These are phyloP conservation scores for Bombus confusus DNA, from an alignment of 1,140 invertebrate species.

Conservation along the genomic window DNA sequence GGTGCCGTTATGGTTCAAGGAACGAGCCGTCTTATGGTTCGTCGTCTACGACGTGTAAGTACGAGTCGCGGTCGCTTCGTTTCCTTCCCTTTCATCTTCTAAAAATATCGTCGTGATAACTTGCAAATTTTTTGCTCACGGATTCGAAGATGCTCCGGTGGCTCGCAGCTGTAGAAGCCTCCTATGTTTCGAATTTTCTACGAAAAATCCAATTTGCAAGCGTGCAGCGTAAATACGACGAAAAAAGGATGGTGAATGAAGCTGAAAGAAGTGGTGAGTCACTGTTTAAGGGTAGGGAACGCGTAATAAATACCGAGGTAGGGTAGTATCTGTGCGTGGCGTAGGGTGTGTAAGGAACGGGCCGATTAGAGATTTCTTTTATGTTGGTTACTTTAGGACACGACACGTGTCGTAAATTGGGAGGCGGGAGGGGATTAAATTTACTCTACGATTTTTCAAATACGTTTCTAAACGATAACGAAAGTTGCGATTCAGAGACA, in stretches of 20 bases:
- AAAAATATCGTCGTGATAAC: conserved; percentile 61
- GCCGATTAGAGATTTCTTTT: background rate
- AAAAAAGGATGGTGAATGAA: background rate
- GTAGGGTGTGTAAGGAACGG: background rate
- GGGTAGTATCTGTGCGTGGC: background rate
- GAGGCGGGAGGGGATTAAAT: accelerated
- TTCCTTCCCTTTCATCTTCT: conserved; percentile 67
- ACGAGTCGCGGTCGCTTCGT: background rate
- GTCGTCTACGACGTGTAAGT: background rate
- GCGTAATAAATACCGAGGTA: background rate
- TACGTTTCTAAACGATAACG: background rate
- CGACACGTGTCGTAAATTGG: background rate
- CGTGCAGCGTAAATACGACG: no score
- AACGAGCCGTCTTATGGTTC: background rate
- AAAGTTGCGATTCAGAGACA: background rate
- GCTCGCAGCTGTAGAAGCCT: background rate
- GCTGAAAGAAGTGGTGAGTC: background rate
- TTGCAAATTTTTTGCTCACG: conserved; percentile 58
- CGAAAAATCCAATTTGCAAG: background rate
- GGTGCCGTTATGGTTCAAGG: background rate
- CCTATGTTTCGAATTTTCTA: background rate
- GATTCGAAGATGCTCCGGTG: conserved; percentile 43
- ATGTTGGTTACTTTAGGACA: background rate
- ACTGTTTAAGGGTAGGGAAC: background rate
- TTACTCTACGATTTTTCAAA: background rate